Conservation (phyloP, 2,888 invertebrate species). For the Dryobotodes eremita region DNA sequence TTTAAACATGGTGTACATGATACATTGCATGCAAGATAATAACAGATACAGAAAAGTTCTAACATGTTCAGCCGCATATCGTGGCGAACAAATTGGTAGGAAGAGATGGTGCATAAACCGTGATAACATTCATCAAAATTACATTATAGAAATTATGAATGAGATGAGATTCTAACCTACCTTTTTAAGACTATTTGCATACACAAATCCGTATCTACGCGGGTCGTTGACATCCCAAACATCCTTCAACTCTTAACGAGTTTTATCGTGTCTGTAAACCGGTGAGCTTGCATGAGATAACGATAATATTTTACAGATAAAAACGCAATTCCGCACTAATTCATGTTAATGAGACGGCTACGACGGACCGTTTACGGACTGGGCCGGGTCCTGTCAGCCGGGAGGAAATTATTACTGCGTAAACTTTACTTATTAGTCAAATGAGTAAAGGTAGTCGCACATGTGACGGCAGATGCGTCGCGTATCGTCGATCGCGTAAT, state of each 20-base stretch:
- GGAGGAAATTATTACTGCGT: slow-evolving; percentile 32
- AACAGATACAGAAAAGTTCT: too few species aligned
- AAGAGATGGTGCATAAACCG: too few species aligned
- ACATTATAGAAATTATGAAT: too few species aligned
- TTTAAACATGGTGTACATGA: too few species aligned
- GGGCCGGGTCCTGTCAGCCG: slow-evolving; percentile 12
- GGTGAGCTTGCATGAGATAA: slow-evolving; percentile 46
- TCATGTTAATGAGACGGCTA: slow-evolving; percentile 56
- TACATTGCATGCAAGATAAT: too few species aligned
- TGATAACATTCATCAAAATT: too few species aligned
- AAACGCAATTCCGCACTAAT: slow-evolving; percentile 54
- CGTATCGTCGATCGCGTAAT: not conserved
- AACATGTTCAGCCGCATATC: too few species aligned
- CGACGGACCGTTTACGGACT: slow-evolving; percentile 1
- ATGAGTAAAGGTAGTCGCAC: not conserved
- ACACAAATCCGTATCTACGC: slow-evolving; percentile 1
- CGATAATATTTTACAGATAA: slow-evolving; percentile 46
- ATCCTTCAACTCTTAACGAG: slow-evolving; percentile 30
- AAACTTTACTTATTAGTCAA: slow-evolving; percentile 45
- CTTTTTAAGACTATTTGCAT: not conserved
- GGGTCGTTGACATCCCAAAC: slow-evolving; percentile 36
- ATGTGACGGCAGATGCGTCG: too few species aligned
- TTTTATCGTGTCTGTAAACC: slow-evolving; percentile 45
- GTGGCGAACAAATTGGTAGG: too few species aligned
- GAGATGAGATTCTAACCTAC: too few species aligned